Base-by-base conservation (phyloP, 1,140 invertebrate genomes). In the Neodiprion lecontei region DNA sequence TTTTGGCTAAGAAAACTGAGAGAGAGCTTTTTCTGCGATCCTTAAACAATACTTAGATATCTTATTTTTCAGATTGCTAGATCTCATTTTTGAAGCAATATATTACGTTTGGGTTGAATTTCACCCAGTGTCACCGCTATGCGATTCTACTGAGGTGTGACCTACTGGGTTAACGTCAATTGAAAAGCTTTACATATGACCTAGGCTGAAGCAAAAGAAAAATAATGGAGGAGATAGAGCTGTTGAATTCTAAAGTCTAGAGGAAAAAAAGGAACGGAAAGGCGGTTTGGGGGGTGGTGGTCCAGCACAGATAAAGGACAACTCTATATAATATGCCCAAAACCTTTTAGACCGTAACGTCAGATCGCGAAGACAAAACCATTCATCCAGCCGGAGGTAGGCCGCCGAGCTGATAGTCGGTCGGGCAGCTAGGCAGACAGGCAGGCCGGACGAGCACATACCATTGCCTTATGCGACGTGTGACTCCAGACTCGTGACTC, bases 321-420 rank as follows among this genome's bases (percentile, higher is more conserved):
- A n/a, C 47, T 68, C 48, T 70, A 48, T 70, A 65, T 61, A 12
- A 12, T 53, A 65, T 40, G 28, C 48, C 70, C 21, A 49, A 23
- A 47, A 47, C 73, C 78, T 78, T 78, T 79, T 76, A 78, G 77
- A 80, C 79, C 79, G 76, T 80, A 79, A 83, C 78, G 84, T 85
- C 84, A 83, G 83, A 80, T 84, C 77, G 78, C 79, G 80, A 85
- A 84, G 84, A 83, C 83, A 84, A 84, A 84, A 81, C 84, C 79
- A 84, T 85, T 82, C 76, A 81, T 84, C 80, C 80, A 79, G 53
- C 53, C 11, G 4, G n/a, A 61, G 53, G 53, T 17, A 61, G 53
- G n/a, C 28, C 53, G 53, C 9, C n/a, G n/a, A 14, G 53, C 53
- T 61, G 11, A 61, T 61, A 61, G 11, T 61, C 53, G 28, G 28